Base-by-base conservation (phyloP, 1,140 invertebrate species). In the Adelges cooleyi region DNA sequence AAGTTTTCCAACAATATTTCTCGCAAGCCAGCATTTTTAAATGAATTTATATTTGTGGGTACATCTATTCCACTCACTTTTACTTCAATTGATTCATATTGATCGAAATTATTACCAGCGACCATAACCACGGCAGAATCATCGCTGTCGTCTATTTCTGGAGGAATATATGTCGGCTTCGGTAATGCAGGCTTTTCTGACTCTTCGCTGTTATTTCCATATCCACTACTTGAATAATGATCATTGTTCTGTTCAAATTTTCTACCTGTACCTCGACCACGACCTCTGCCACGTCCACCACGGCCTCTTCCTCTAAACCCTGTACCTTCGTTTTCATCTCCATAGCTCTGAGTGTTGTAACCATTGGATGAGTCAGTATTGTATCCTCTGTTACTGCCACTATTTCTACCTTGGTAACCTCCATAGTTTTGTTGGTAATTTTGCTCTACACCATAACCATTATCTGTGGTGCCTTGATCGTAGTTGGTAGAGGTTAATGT, bases 61-160 rank as follows among this genome's bases (percentile, higher is more conserved):
- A 80, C 71, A 73, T 88, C 81, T 52, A 84, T 80, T 17, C 87
- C 87, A 65, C 80, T 82, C 0, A 81, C 79, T 80, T 83, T 67
- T 13, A 67, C 66, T 56, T 67, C 53, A 49, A 67, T 67, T 23
- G 38, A 56, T 18, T 67, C 29, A 53, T 67, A 67, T 1, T 67
- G 46, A 15, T 84, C 80, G 74, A 96, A 96, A 74, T 97, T 95
- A 8, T 93, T 90, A 0, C 93, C 93, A 6, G 80, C 80, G 3
- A 80, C 78, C 5, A 90, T 87, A 0, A 81, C 18, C 13, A 44
- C 29, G 11, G 11, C 29, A 33, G 29, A 18, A 20, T 44, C 25
- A 29, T 90, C 87, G 67, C 87, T 81, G 1, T 80, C 78, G 1
- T 80, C 79, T 1, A 85, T 80, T 18, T 92, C 86, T 0, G 85